These are phyloP conservation scores for Pachymerium ferrugineum DNA, from an alignment of 2,888 invertebrate genomes.

Conservation along the genomic window DNA sequence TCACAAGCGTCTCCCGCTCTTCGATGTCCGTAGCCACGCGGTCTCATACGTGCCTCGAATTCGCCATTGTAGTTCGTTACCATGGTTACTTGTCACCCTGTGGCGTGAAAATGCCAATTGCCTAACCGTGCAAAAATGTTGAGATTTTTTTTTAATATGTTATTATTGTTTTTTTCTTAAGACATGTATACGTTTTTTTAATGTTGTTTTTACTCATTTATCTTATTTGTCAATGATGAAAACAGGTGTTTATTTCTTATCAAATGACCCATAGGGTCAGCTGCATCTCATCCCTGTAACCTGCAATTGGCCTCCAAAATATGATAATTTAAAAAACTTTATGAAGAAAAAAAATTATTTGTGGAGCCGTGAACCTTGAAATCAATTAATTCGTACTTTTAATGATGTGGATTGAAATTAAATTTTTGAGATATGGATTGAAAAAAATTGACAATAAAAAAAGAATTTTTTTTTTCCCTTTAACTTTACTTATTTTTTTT, in stretches of 20 bases:
- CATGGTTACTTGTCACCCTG: neutral
- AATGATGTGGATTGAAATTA: neutral
- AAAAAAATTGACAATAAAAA: too few species aligned
- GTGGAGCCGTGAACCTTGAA: conserved; percentile 1
- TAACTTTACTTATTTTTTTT: too few species aligned
- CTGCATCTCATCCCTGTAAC: neutral
- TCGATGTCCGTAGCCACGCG: neutral
- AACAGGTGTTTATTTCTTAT: neutral
- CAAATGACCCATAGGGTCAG: neutral
- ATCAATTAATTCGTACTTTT: neutral
- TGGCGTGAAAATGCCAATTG: conserved; percentile 8
- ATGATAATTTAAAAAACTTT: neutral
- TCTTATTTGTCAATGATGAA: neutral
- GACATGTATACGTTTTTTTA: neutral
- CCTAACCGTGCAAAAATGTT: neutral
- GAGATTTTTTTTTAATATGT: neutral
- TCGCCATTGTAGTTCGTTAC: neutral
- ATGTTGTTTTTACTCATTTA: neutral
- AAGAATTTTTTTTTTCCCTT: too few species aligned
- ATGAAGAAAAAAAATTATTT: neutral
- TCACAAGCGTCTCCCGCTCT: neutral
- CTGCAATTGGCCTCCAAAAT: neutral
- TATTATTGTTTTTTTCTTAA: neutral
- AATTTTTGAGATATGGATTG: too few species aligned
- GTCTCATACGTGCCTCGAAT: conserved; percentile 3